phyloP scores from a whole-genome alignment of 2,797 vertebrate species.

The Syngnathus rostellatus region DNA sequence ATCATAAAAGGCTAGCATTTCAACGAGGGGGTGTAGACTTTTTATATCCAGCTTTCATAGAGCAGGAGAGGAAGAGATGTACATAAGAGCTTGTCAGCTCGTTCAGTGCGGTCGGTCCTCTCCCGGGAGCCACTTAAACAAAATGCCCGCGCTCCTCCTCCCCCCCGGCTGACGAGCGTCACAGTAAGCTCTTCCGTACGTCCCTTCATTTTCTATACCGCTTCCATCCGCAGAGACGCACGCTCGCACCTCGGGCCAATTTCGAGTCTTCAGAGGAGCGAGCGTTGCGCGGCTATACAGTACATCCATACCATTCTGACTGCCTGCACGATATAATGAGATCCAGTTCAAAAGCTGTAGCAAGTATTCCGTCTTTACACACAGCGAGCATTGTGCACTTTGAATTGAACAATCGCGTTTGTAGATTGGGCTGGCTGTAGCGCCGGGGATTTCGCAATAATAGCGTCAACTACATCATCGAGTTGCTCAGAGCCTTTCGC shows the following conservation, averaged over 20 bases:
- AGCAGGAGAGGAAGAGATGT: constrained; percentile 42
- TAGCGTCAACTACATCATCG: too few relatives aligned
- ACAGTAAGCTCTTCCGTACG: background rate
- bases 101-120: constrained; percentile 36
- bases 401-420: too few relatives aligned
- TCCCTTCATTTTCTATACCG: background rate
- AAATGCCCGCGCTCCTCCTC: constrained; percentile 41
- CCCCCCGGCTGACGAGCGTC: constrained; percentile 35
- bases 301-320: background rate
- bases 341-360: background rate
- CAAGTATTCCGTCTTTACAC: background rate
- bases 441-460: too few relatives aligned
- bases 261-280: background rate
- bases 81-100: constrained; percentile 45
- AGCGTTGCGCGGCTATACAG: background rate
- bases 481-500: too few relatives aligned
- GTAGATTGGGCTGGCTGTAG: too few relatives aligned
- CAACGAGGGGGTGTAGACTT: background rate
- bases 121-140: constrained; percentile 56
- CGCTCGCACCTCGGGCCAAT: background rate
- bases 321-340: background rate
- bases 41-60: background rate
- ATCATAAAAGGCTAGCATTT: background rate
- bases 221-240: background rate
- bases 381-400: background rate